Conservation (phyloP, 2,888 invertebrate genomes). For the Campoplex nolae region DNA sequence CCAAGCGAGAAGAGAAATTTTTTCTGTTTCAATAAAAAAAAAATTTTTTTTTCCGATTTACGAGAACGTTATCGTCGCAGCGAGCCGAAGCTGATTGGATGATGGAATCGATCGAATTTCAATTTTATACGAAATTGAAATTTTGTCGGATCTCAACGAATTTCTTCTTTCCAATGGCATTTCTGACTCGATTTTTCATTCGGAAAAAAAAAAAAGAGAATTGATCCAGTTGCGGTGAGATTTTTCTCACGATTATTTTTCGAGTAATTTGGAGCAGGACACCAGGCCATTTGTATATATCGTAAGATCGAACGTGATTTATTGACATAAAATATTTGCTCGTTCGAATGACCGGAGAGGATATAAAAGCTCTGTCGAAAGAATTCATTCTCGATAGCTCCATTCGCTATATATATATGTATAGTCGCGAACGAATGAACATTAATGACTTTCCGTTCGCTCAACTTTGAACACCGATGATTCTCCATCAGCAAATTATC, state of each 20-base stretch:
- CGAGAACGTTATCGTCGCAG: no score
- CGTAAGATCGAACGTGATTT: neutral
- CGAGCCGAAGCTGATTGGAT: no score
- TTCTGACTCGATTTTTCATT: no score
- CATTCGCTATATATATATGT: neutral
- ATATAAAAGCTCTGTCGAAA: neutral
- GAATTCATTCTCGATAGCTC: neutral
- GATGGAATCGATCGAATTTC: no score
- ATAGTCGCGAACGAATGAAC: conserved; percentile 14
- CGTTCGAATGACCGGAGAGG: neutral
- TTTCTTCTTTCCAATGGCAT: no score
- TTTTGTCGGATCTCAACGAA: no score
- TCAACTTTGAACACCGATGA: conserved; percentile 13
- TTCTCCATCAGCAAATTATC: neutral
- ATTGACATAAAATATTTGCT: neutral
- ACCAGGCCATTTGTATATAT: neutral
- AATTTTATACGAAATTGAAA: no score
- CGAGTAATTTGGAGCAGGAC: neutral
- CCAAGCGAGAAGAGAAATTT: no score
- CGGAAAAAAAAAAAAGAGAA: neutral
- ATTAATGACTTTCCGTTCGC: conserved; percentile 27
- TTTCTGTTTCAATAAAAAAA: no score
- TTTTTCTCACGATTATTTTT: neutral
- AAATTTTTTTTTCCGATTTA: no score
- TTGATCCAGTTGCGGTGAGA: neutral